Evolutionary conservation across 2,888 invertebrate species (phyloP).

Genomic region (Cantharis lateralis): DNA sequence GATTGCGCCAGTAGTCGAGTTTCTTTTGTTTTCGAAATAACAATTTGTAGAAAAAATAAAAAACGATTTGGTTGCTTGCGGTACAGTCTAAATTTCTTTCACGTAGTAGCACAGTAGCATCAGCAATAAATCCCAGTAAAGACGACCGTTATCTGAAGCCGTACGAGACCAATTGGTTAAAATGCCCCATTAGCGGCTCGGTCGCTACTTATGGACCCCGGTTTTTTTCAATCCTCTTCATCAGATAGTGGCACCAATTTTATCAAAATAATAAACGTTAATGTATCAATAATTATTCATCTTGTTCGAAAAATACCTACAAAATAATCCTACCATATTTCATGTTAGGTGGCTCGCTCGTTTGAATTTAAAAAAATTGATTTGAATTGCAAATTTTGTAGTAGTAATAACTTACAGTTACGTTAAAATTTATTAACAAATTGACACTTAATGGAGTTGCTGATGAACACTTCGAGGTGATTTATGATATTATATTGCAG

Average conservation of each 20-base stretch:
- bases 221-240: constrained; percentile 26
- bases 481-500: not conserved
- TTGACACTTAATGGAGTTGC: not conserved
- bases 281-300: not conserved
- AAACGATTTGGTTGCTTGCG: not conserved
- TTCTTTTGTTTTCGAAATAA: not conserved
- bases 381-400: not conserved
- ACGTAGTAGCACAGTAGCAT: constrained; percentile 36
- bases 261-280: constrained; percentile 8
- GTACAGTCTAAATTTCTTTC: constrained; percentile 27
- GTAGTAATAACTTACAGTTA: not conserved
- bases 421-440: not conserved
- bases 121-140: constrained; percentile 39
- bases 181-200: constrained; percentile 41
- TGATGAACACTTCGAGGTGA: not conserved
- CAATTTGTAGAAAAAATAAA: not conserved
- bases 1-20: not conserved
- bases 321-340: not conserved
- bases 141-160: constrained; percentile 39
- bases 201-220: constrained; percentile 34
- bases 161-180: constrained; percentile 42
- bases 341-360: not conserved
- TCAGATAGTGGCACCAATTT: constrained; percentile 21
- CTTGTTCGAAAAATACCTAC: not conserved
- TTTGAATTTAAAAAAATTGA: not conserved